These are phyloP conservation scores for Stenichneumon culpator DNA, from an alignment of 2,888 invertebrate genomes.

Conservation along the genomic window DNA sequence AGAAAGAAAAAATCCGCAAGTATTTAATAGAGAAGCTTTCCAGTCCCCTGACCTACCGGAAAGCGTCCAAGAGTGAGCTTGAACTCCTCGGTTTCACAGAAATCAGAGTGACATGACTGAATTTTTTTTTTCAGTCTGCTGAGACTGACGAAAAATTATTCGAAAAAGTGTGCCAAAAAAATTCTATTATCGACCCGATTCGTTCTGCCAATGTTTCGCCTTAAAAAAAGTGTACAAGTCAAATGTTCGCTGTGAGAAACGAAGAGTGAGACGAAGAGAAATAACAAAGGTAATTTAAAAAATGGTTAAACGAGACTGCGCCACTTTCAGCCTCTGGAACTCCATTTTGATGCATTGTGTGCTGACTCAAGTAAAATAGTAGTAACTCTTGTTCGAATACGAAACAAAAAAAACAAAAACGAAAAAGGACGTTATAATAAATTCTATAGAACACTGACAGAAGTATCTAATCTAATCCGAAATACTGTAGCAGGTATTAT, in stretches of 20 bases:
- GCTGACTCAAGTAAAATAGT: constrained; percentile 43
- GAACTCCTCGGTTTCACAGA: constrained; percentile 13
- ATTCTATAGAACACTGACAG: constrained; percentile 72
- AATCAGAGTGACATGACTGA: constrained; percentile 17
- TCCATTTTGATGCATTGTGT: constrained; percentile 61
- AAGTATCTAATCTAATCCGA: constrained; percentile 83
- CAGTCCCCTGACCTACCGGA: constrained; percentile 55
- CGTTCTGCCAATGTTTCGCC: constrained; percentile 11
- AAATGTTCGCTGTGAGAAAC: constrained; percentile 18
- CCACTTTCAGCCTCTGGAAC: constrained; percentile 61
- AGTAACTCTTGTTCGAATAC: constrained; percentile 46
- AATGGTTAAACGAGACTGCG: constrained; percentile 44
- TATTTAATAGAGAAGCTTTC: constrained; percentile 27
- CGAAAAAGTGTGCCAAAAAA: neutral
- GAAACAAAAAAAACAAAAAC: constrained; percentile 53
- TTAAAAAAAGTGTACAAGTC: neutral
- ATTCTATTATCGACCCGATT: neutral
- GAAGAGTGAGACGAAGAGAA: constrained; percentile 17
- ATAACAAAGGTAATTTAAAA: constrained; percentile 23
- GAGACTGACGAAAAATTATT: neutral
- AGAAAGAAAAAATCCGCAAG: constrained; percentile 15
- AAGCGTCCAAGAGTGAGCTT: constrained; percentile 33
- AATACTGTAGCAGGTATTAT: constrained; percentile 85
- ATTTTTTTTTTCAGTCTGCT: constrained; percentile 6
- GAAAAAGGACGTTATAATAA: constrained; percentile 61